Evolutionary conservation across 1,140 invertebrate genomes (phyloP).

Genomic region (Conus betulinus): DNA sequence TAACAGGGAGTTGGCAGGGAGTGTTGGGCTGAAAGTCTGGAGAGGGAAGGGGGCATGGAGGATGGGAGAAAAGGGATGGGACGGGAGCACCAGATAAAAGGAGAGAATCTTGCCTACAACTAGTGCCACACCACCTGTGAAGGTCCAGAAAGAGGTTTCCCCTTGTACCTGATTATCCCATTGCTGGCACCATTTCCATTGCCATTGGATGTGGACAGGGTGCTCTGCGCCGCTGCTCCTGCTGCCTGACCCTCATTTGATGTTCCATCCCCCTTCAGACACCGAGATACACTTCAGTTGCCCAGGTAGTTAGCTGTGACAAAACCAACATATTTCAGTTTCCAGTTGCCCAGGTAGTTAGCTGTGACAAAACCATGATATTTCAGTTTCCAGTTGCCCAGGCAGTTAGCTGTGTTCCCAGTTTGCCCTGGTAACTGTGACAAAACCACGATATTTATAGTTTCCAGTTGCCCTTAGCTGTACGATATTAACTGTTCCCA

Average conservation of each 20-base stretch:
- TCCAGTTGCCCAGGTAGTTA: constrained; percentile 93
- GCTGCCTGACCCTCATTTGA: constrained; percentile 24
- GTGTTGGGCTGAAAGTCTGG: too few species aligned
- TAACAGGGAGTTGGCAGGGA: too few species aligned
- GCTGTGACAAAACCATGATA: constrained; percentile 78
- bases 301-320: constrained; percentile 89
- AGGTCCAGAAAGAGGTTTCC: constrained; percentile 1
- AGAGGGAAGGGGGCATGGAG: neutral
- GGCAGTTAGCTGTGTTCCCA: constrained; percentile 88
- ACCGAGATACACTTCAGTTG: constrained; percentile 90
- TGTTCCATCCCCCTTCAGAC: constrained; percentile 86
- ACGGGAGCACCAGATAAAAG: neutral
- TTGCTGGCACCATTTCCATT: constrained; percentile 50
- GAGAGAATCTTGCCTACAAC: neutral
- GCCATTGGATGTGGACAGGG: constrained; percentile 13
- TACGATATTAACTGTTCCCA: too few species aligned
- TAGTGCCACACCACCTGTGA: constrained; percentile 39
- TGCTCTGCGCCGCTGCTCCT: neutral
- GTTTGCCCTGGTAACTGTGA: too few species aligned
- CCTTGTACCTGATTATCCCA: constrained; percentile 23
- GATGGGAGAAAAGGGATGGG: neutral
- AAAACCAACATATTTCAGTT: constrained; percentile 64
- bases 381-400: constrained; percentile 86
- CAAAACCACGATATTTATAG: constrained; percentile 21
- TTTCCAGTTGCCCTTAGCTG: constrained; percentile 84